Percentiles rank a stretch among this genome's conserved stretches.
Conservation (phyloP, 2,797 vertebrate genomes). For the Peromyscus eremicus region DNA sequence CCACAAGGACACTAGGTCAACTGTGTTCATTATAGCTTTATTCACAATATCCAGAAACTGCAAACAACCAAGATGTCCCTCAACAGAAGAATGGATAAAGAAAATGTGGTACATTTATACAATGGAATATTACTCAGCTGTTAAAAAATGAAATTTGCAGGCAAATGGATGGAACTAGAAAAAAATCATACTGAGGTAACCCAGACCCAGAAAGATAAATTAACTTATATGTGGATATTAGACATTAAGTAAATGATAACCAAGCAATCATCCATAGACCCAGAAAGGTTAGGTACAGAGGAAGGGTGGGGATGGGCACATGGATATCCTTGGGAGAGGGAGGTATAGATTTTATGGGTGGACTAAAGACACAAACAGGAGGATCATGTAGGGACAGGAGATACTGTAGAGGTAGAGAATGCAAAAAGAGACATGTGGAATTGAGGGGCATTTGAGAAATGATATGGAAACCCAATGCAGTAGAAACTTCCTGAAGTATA, state of each 20-base stretch:
- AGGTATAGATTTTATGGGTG: not conserved
- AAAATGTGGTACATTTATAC: not conserved
- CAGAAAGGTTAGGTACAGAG: not conserved
- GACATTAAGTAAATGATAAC: not conserved
- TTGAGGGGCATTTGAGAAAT: not conserved
- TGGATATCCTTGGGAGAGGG: not conserved
- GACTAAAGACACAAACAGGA: not conserved
- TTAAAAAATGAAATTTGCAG: not conserved
- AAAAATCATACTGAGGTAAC: not conserved
- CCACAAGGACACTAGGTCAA: too few species aligned
- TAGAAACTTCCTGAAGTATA: not conserved
- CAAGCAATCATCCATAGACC: not conserved
- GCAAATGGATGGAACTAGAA: not conserved
- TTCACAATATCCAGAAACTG: not conserved
- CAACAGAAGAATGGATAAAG: not conserved
- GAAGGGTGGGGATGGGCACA: not conserved
- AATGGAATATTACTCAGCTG: not conserved
- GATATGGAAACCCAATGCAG: not conserved
- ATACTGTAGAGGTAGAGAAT: not conserved
- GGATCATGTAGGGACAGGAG: not conserved
- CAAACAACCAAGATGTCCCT: not conserved
- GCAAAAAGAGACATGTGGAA: not conserved
- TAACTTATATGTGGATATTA: not conserved
- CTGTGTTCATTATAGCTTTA: too few species aligned
- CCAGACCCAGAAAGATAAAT: not conserved